Conservation (phyloP, 1,140 invertebrate genomes). For the Eriocheir sinensis region DNA sequence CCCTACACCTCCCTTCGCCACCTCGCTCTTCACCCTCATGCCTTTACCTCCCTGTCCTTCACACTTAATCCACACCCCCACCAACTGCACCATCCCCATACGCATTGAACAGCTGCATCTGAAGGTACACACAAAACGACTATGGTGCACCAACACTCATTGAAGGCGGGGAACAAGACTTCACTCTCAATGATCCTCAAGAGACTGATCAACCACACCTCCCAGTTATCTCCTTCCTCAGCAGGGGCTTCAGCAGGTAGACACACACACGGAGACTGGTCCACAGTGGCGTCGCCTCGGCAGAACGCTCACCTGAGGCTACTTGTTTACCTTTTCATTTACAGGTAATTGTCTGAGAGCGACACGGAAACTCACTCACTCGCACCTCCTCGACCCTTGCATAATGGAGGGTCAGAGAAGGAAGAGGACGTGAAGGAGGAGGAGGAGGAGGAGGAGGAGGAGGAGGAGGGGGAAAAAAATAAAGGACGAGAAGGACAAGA, state of each 20-base stretch:
- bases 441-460: neutral
- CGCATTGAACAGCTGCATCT: too few species aligned
- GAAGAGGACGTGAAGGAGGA: neutral
- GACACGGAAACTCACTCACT: constrained; percentile 76
- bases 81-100: too few species aligned
- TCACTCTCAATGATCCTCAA: too few species aligned
- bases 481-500: neutral
- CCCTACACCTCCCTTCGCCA: too few species aligned
- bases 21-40: too few species aligned
- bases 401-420: constrained; percentile 66
- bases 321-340: constrained; percentile 76
- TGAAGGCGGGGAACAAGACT: too few species aligned
- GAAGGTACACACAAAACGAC: too few species aligned
- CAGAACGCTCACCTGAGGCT: constrained; percentile 52
- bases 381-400: constrained; percentile 56
- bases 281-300: neutral
- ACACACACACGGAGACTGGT: neutral
- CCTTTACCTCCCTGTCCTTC: too few species aligned
- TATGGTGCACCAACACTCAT: too few species aligned
- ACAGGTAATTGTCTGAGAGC: constrained; percentile 72
- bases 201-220: neutral
- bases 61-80: too few species aligned
- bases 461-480: neutral
- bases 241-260: neutral
- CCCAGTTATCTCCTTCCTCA: neutral